Conservation (phyloP, 2,797 vertebrate genomes). For the Rhinophrynus dorsalis region DNA sequence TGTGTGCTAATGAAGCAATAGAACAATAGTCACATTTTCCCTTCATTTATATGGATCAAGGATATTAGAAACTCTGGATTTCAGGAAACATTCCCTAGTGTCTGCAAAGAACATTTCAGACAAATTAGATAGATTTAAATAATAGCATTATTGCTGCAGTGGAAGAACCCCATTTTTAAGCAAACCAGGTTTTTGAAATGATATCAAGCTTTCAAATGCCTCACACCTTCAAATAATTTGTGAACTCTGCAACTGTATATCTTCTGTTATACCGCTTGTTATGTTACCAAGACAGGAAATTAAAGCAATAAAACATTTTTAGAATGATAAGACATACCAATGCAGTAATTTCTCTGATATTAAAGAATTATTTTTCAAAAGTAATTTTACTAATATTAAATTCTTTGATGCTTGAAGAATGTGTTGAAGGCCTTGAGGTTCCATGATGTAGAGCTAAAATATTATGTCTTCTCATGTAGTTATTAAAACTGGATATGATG, state of each 20-base stretch:
- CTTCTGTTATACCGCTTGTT: constrained; percentile 72
- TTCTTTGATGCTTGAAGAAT: constrained; percentile 73
- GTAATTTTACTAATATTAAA: constrained; percentile 73
- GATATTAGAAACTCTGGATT: too few species aligned
- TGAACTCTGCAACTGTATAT: constrained; percentile 69
- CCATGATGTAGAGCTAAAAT: constrained; percentile 67
- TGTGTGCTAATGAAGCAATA: too few species aligned
- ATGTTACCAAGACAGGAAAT: constrained; percentile 79
- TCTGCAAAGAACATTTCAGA: too few species aligned
- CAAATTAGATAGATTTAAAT: too few species aligned
- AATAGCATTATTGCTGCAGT: background rate
- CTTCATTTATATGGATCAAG: too few species aligned
- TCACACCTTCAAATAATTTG: constrained; percentile 68
- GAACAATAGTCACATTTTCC: too few species aligned
- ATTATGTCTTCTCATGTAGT: constrained; percentile 67
- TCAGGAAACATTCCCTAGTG: too few species aligned
- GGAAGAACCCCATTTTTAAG: constrained; percentile 41
- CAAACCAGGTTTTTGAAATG: constrained; percentile 62
- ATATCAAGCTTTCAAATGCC: constrained; percentile 65
- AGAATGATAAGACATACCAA: constrained; percentile 68
- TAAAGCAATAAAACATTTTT: constrained; percentile 78
- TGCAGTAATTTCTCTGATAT: constrained; percentile 73
- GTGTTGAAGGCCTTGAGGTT: constrained; percentile 69
- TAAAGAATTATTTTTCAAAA: constrained; percentile 74
- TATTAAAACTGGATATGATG: constrained; percentile 67